These are phyloP conservation scores for Magallana gigas DNA, from an alignment of 1,140 invertebrate genomes.

Conservation along the genomic window DNA sequence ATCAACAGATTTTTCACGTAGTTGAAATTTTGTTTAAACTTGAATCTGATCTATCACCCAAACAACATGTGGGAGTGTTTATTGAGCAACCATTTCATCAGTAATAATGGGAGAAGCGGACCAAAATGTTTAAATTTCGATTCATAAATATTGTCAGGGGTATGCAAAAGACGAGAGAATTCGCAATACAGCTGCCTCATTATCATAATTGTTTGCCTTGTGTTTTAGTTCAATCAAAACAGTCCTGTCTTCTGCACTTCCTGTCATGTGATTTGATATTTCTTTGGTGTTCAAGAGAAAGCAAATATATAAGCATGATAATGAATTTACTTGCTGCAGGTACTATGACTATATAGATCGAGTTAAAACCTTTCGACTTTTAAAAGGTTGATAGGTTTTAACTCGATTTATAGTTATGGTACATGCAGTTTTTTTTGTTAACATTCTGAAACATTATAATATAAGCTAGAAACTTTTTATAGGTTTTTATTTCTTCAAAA, in stretches of 20 bases:
- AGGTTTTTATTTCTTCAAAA: no score
- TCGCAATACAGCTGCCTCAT: background rate
- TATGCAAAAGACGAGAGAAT: background rate
- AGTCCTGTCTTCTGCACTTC: background rate
- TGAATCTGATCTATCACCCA: conserved; percentile 20
- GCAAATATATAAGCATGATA: background rate
- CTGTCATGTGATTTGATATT: no score
- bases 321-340: no score
- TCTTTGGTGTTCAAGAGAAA: background rate
- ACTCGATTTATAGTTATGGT: no score
- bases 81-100: conserved; percentile 9
- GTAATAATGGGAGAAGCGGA: conserved; percentile 6
- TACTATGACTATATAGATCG: no score
- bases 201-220: no score
- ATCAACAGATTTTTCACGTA: conserved; percentile 26
- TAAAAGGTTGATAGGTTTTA: no score
- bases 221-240: background rate
- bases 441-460: no score
- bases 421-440: no score
- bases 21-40: conserved; percentile 18
- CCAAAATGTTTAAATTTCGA: conserved; percentile 32
- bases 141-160: conserved; percentile 28
- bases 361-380: no score
- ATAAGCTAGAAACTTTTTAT: no score
- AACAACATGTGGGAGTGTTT: background rate